These are phyloP conservation scores for Spisula subtruncata DNA, from an alignment of 2,888 invertebrate genomes.

Conservation along the genomic window DNA sequence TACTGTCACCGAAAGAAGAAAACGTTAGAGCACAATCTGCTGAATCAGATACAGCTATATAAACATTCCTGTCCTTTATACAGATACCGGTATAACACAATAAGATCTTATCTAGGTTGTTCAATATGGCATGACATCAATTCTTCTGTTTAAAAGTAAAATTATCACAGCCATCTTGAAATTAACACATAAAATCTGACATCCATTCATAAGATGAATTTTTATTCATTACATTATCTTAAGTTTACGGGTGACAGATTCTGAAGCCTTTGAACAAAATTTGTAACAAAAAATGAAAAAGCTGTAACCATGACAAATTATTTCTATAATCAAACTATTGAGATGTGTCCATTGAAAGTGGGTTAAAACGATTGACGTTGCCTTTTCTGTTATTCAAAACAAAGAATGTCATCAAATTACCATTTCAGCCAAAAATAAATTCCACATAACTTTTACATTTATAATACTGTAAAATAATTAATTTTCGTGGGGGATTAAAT, in stretches of 20 bases:
- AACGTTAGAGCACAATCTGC: background rate
- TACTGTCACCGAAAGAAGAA: background rate
- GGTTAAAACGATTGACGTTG: too few relatives aligned
- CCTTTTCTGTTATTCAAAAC: too few relatives aligned
- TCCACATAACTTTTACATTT: background rate
- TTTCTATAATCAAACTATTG: too few relatives aligned
- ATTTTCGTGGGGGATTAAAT: too few relatives aligned
- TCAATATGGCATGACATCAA: conserved; percentile 35
- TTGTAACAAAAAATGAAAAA: background rate
- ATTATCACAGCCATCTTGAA: conserved; percentile 40
- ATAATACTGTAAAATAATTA: too few relatives aligned
- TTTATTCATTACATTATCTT: background rate
- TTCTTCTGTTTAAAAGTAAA: conserved; percentile 32
- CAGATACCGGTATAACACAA: conserved; percentile 26
- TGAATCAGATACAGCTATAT: conserved; percentile 40
- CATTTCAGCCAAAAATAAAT: background rate
- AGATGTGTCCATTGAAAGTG: too few relatives aligned
- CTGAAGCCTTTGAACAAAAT: background rate
- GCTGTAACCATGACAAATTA: too few relatives aligned
- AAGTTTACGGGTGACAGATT: background rate
- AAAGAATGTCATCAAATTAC: too few relatives aligned
- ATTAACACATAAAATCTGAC: conserved; percentile 31
- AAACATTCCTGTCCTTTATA: conserved; percentile 31
- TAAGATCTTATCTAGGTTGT: conserved; percentile 35
- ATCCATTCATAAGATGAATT: conserved; percentile 40